Conservation (phyloP, 2,113 vertebrate species). For the Scolopax mira region DNA sequence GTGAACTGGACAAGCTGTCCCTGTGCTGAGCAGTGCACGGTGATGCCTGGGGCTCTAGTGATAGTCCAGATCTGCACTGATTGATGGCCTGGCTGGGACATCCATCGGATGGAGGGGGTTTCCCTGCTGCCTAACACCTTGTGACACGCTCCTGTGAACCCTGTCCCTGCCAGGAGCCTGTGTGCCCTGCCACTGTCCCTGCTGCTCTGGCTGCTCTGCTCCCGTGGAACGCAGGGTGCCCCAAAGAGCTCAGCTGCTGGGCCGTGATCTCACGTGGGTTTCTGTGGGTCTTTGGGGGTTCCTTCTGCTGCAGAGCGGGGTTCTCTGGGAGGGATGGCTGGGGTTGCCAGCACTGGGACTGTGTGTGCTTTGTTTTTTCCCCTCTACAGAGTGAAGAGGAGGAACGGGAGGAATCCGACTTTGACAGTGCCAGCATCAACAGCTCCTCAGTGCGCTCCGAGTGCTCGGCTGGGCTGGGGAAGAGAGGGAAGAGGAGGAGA, state of each 20-base stretch:
- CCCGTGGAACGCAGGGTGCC: not conserved
- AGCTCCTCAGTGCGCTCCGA: constrained; percentile 92
- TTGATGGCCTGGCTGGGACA: not conserved
- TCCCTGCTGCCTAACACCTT: not conserved
- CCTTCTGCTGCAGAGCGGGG: fast-evolving
- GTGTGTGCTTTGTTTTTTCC: not conserved
- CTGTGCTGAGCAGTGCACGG: not conserved
- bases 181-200: not conserved
- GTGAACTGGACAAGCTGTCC: not conserved
- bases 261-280: fast-evolving
- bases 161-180: fast-evolving
- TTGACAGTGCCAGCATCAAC: constrained; percentile 95
- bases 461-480: constrained; percentile 83
- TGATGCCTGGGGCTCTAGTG: not conserved
- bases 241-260: fast-evolving
- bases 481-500: constrained; percentile 85
- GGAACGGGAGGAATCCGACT: constrained; percentile 92
- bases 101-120: not conserved
- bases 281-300: not conserved
- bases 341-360: not conserved
- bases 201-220: no score
- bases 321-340: not conserved
- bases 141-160: not conserved
- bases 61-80: fast-evolving
- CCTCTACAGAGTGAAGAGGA: constrained; percentile 91